Evolutionary conservation across 2,113 vertebrate species (phyloP).

Genomic region (Chamaea fasciata): DNA sequence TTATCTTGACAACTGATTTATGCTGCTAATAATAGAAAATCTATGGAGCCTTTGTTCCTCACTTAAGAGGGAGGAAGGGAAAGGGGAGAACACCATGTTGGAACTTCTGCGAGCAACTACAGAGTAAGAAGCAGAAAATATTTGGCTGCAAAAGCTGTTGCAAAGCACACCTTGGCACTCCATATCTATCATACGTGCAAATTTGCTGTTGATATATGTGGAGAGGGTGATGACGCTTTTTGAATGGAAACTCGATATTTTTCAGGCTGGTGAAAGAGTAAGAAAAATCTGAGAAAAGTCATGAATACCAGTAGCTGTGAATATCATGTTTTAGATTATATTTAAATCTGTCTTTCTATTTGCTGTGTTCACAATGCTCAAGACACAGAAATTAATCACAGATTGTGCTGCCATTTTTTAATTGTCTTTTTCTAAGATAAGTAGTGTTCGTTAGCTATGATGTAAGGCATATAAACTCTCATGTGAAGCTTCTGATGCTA

Average conservation of each 20-base stretch:
- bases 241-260: slow-evolving; percentile 12
- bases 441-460: not conserved
- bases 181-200: not conserved
- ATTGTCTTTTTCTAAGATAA: not conserved
- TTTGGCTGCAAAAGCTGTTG: slow-evolving; percentile 57
- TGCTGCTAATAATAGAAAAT: slow-evolving; percentile 12
- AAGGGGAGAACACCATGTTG: slow-evolving; percentile 37
- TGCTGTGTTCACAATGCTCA: not conserved
- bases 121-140: slow-evolving; percentile 62
- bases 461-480: not conserved
- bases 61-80: not conserved
- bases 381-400: not conserved
- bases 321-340: slow-evolving; percentile 9
- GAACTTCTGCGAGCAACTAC: slow-evolving; percentile 49
- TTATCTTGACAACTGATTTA: slow-evolving; percentile 11
- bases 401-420: not conserved
- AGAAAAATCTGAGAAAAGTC: slow-evolving; percentile 43
- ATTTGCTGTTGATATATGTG: slow-evolving; percentile 46
- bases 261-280: slow-evolving; percentile 36
- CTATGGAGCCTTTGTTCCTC: slow-evolving; percentile 30
- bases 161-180: slow-evolving; percentile 41
- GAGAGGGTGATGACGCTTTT: slow-evolving; percentile 27
- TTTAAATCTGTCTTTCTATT: slow-evolving; percentile 11
- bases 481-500: not conserved
- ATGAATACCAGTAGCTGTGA: slow-evolving; percentile 14